Evolutionary conservation across 2,113 vertebrate species (phyloP).

Genomic region (Microcebus ravelobensis): DNA sequence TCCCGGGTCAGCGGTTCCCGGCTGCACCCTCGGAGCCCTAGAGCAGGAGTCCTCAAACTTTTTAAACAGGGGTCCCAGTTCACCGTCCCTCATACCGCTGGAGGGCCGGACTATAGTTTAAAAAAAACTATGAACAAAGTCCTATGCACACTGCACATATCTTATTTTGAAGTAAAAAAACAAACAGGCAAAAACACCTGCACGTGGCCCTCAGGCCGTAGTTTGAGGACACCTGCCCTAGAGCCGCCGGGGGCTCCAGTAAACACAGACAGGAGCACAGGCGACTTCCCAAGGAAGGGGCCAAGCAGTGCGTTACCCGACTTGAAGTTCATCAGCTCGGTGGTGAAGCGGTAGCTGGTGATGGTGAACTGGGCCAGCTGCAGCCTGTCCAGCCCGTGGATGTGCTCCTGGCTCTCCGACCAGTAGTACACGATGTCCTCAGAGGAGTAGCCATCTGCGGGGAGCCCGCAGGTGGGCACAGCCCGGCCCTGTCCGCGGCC

Average conservation of each 20-base stretch:
- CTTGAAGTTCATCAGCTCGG: conserved; percentile 97
- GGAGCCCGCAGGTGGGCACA: conserved; percentile 25
- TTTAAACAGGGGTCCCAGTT: no score
- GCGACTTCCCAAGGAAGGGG: fast-evolving
- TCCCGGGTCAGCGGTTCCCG: background rate
- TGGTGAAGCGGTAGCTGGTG: conserved; percentile 94
- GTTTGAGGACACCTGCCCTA: no score
- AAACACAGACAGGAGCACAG: fast-evolving
- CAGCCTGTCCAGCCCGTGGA: conserved; percentile 96
- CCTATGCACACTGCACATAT: no score
- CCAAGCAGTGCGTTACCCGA: conserved; percentile 86
- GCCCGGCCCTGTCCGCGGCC: fast-evolving
- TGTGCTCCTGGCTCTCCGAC: conserved; percentile 96
- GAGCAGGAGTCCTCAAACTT: no score
- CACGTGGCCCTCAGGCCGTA: no score
- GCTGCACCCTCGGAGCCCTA: background rate
- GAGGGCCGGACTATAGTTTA: no score
- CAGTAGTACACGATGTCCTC: conserved; percentile 98
- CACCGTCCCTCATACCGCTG: no score
- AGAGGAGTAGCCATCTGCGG: conserved; percentile 96
- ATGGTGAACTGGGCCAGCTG: conserved; percentile 98
- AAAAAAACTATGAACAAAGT: no score
- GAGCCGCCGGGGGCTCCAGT: fast-evolving
- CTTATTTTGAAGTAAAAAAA: no score
- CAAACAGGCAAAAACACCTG: no score